These are phyloP conservation scores for Prietella phreatophila DNA, from an alignment of 2,113 vertebrate genomes.

Conservation along the genomic window DNA sequence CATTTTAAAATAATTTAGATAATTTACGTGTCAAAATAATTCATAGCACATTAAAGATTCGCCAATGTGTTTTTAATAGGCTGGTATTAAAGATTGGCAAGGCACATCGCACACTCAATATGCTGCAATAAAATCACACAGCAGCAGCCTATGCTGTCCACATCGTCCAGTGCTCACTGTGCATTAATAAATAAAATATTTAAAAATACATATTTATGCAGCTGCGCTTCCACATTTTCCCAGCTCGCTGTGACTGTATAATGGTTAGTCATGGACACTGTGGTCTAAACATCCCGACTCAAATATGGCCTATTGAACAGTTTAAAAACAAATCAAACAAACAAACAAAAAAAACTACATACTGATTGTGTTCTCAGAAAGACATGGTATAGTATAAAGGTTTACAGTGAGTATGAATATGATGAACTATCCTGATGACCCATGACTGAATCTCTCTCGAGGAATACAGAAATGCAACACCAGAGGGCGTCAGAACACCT, in stretches of 20 bases:
- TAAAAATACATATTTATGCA: neutral
- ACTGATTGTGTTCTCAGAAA: neutral
- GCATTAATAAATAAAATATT: neutral
- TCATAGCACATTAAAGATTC: neutral
- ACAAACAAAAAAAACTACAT: neutral
- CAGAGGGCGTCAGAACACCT: conserved; percentile 41
- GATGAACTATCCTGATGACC: neutral
- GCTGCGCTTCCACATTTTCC: neutral
- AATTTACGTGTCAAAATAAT: neutral
- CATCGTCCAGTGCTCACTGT: neutral
- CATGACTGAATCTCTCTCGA: neutral
- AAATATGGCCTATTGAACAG: neutral
- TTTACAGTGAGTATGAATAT: neutral
- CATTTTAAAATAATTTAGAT: neutral
- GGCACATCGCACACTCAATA: neutral
- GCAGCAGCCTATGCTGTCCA: neutral
- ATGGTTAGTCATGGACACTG: neutral
- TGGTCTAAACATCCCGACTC: neutral
- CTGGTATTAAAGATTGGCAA: conserved; percentile 13
- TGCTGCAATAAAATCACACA: neutral
- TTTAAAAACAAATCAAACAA: neutral
- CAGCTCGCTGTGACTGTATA: neutral
- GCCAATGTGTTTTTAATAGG: conserved; percentile 23
- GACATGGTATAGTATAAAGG: neutral
- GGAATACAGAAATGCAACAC: conserved; percentile 2